Evolutionary conservation across 2,113 vertebrate genomes (phyloP), one percentile per base, ranked within the genome.

Genomic region (Balaeniceps rex): DNA sequence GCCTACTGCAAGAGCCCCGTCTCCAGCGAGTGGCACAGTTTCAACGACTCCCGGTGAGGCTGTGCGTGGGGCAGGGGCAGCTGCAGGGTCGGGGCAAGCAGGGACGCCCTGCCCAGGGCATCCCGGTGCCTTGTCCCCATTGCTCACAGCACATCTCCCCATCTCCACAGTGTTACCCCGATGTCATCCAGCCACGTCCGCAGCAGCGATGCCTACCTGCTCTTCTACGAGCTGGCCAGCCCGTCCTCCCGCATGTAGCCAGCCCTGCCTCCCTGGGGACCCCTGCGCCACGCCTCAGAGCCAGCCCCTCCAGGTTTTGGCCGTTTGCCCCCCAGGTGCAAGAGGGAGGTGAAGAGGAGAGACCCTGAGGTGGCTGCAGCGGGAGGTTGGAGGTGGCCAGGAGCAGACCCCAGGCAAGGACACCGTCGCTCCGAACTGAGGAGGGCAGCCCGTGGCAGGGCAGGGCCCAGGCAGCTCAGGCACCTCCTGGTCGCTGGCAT

Each of bases 121-220:
- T 8, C 33, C 52, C 2, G 4, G 22, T 34, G 69, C 58, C 21
- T 10, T 14, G 0, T 25, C 51, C 84, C 71, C 4, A 1, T 36
- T 23, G 38, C 76, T 85, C 63, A 98, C 63, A 19, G 6, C 11
- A 77, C 52, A 14, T 4, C 18, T 66, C 11, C 36, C 68, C 33
- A 8, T 95, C 75, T 78, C 95, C 4, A 0, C 98, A 99, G 99
- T 34, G 99, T 99, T 93, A 99, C 99, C 52, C 99, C 99, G 57
- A 99, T 99, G 99, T 99, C 99, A 87, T 98, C 99, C 97, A 99
- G 99, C 98, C 99, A 99, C 97, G 98, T 99, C 90, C 99, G 99
- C 97, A 99, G 99, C 98, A 99, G 99, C 33, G 99, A 99, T 58
- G 99, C 99, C 95, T 99, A 99, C 69, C 98, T 99, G 95, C 98